Percentiles rank a stretch among this genome's conserved stretches.
Evolutionary conservation across 1,140 invertebrate species (phyloP).

Genomic region (Ceratina australensis): DNA sequence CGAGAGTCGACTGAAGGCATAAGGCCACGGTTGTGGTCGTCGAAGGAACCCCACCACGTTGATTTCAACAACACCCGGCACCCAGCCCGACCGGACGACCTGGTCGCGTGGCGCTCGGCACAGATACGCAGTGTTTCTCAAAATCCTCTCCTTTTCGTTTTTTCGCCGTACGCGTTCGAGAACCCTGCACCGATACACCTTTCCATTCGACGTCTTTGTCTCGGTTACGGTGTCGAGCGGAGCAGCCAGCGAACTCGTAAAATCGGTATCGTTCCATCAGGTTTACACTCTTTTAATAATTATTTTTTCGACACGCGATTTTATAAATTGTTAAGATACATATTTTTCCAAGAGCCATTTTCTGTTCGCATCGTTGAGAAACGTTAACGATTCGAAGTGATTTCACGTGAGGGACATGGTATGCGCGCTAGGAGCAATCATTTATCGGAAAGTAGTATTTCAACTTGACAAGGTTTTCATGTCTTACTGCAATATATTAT

Average conservation of each 20-base stretch:
- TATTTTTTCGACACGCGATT: too few relatives aligned
- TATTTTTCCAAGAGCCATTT: too few relatives aligned
- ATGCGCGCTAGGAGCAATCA: not conserved
- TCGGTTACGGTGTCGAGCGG: not conserved
- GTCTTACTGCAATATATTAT: not conserved
- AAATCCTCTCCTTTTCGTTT: conserved; percentile 57
- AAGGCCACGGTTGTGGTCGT: conserved; percentile 69
- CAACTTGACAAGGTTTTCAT: not conserved
- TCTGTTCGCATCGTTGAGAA: not conserved
- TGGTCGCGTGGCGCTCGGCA: conserved; percentile 74
- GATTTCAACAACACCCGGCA: conserved; percentile 75
- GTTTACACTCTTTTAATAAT: too few relatives aligned
- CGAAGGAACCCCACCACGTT: conserved; percentile 74
- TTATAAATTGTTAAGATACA: too few relatives aligned
- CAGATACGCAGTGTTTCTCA: conserved; percentile 75
- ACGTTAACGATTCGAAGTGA: not conserved
- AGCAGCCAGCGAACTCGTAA: not conserved
- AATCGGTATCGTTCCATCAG: not conserved
- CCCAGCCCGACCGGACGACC: conserved; percentile 70
- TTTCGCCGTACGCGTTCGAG: not conserved
- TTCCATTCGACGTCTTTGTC: not conserved
- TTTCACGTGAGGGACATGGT: not conserved
- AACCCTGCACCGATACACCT: not conserved
- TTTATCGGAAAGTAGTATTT: not conserved
- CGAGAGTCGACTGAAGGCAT: conserved; percentile 75